Evolutionary conservation across 2,888 invertebrate species (phyloP).

Genomic region (Lymantria monacha): DNA sequence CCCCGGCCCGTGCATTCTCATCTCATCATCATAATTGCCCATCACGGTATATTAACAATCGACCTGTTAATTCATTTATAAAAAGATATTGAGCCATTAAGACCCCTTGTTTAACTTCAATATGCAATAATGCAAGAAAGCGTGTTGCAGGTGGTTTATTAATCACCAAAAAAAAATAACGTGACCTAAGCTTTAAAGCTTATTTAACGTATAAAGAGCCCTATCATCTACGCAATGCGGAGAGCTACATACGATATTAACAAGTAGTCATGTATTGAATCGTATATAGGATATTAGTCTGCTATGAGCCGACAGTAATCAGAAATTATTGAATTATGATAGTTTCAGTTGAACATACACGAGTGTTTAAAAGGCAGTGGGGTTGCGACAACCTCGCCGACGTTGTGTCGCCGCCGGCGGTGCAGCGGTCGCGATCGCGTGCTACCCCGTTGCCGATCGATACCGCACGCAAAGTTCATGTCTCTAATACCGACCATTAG

Average conservation of each 20-base stretch:
- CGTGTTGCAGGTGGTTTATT: too few relatives aligned
- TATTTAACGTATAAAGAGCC: too few relatives aligned
- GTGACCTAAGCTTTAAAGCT: too few relatives aligned
- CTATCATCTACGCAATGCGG: slow-evolving; percentile 28
- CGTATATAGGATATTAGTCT: slow-evolving; percentile 7
- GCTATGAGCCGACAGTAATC: slow-evolving; percentile 29
- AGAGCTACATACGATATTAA: neutral
- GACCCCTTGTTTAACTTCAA: slow-evolving; percentile 6
- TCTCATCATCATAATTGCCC: slow-evolving; percentile 32
- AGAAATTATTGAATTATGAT: slow-evolving; percentile 33
- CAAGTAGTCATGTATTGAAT: neutral
- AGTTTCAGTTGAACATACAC: slow-evolving; percentile 29
- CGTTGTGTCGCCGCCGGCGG: slow-evolving; percentile 31
- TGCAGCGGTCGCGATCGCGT: slow-evolving; percentile 73
- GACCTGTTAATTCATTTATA: slow-evolving; percentile 2
- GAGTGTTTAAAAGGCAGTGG: neutral
- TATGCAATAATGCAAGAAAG: neutral
- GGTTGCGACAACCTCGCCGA: neutral
- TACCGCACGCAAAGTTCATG: slow-evolving; percentile 72
- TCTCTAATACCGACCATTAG: slow-evolving; percentile 50
- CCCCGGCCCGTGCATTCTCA: slow-evolving; percentile 46
- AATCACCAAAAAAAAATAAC: too few relatives aligned
- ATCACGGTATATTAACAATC: slow-evolving; percentile 18
- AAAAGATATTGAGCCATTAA: slow-evolving; percentile 1
- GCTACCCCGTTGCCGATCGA: slow-evolving; percentile 67